A percentile compares a stretch with the other conserved stretches of the same genome.
Conservation (phyloP, 2,888 invertebrate genomes). For the Rambutsinella grinnellia region DNA sequence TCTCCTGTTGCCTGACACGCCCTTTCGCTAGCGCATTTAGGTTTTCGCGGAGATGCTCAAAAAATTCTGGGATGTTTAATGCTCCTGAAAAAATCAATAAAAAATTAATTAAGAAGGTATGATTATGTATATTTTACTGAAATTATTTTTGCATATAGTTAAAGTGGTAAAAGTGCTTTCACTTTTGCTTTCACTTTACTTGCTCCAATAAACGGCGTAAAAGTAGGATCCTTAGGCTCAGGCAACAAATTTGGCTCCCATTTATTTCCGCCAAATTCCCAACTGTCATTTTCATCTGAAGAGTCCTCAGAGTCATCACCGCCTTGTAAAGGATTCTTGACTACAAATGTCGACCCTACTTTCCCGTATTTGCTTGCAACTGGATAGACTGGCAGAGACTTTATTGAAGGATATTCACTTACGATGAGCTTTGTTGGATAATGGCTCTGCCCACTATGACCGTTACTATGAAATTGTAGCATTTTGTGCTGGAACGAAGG, state of each 20-base stretch:
- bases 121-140: not conserved
- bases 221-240: conserved; percentile 38
- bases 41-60: conserved; percentile 56
- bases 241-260: conserved; percentile 37
- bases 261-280: conserved; percentile 23
- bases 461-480: conserved; percentile 52
- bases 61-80: conserved; percentile 56
- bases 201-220: conserved; percentile 52
- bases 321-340: conserved; percentile 16
- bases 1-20: not conserved
- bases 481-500: conserved; percentile 60
- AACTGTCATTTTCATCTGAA: conserved; percentile 21
- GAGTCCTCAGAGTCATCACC: not conserved
- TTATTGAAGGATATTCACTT: conserved; percentile 11
- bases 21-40: conserved; percentile 35
- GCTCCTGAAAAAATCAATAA: conserved; percentile 45
- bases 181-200: conserved; percentile 26
- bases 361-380: conserved; percentile 40
- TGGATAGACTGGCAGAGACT: conserved; percentile 30
- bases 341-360: conserved; percentile 14
- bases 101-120: not conserved
- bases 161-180: conserved; percentile 4
- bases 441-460: conserved; percentile 20
- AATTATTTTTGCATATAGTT: not conserved
- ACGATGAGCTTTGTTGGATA: conserved; percentile 17